Percentiles rank a stretch among this genome's conserved stretches.
phyloP scores from a whole-genome alignment of 2,797 vertebrate species.

The Neopelma chrysocephalum region DNA sequence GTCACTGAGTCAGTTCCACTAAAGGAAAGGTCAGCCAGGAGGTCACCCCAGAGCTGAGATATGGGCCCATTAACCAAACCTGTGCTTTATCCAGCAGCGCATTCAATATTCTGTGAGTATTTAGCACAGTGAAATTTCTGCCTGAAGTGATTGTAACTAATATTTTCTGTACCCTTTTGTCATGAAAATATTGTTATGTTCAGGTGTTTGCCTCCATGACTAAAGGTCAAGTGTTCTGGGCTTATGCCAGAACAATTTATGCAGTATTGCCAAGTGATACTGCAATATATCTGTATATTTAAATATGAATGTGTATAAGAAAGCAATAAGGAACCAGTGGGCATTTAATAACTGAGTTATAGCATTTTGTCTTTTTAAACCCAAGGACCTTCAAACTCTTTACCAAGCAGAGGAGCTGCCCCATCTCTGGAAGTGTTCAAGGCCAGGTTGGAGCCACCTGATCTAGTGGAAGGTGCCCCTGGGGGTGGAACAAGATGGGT shows the following conservation, averaged over 20 bases:
- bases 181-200: neutral
- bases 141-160: neutral
- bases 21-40: neutral
- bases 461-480: neutral
- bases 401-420: neutral
- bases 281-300: neutral
- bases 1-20: neutral
- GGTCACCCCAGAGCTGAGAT: neutral
- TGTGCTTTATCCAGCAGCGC: neutral
- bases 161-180: neutral
- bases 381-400: neutral
- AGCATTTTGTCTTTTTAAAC: neutral
- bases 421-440: neutral
- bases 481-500: neutral
- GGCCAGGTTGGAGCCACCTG: neutral
- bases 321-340: neutral
- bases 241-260: neutral
- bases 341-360: neutral
- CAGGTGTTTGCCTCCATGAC: neutral
- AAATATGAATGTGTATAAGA: neutral
- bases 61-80: neutral
- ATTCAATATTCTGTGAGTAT: neutral
- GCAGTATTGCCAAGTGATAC: neutral
- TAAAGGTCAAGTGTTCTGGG: neutral
- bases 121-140: neutral